A percentile compares a stretch with the other conserved stretches of the same genome.
phyloP scores from a whole-genome alignment of 2,888 invertebrate genomes.

The Pachymerium ferrugineum region DNA sequence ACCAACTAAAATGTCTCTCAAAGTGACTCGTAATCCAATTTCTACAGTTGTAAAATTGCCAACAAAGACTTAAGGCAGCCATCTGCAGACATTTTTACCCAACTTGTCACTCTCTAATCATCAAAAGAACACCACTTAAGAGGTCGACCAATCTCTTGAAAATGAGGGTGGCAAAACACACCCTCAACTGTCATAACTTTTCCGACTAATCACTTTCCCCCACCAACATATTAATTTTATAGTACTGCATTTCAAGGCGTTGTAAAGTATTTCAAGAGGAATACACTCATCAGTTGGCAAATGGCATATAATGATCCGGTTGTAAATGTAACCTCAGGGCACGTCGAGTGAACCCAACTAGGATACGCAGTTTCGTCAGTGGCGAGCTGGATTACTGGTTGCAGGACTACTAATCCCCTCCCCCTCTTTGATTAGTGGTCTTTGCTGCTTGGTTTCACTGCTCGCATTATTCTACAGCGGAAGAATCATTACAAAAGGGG shows the following conservation, averaged over 20 bases:
- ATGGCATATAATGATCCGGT: constrained; percentile 18
- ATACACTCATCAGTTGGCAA: constrained; percentile 13
- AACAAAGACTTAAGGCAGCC: constrained; percentile 31
- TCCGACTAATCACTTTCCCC: neutral
- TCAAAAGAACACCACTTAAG: constrained; percentile 1
- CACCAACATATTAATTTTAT: too few species aligned
- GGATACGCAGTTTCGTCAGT: constrained; percentile 5
- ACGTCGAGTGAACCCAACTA: neutral
- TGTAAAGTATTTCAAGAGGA: neutral
- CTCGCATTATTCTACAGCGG: constrained; percentile 16
- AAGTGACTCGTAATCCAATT: constrained; percentile 16
- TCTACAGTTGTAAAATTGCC: neutral
- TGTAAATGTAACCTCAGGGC: constrained; percentile 11
- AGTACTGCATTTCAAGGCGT: too few species aligned
- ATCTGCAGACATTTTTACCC: constrained; percentile 34
- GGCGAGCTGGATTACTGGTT: constrained; percentile 22
- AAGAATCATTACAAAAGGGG: constrained; percentile 25
- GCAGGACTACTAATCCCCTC: constrained; percentile 16
- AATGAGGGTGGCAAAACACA: neutral
- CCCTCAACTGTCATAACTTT: neutral
- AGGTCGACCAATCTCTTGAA: neutral
- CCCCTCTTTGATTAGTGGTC: constrained; percentile 20
- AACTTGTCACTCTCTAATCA: neutral
- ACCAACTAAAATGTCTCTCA: constrained; percentile 18
- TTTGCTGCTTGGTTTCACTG: constrained; percentile 17